These are phyloP conservation scores for Galerucella nymphaeae DNA, from an alignment of 2,888 invertebrate species.

Conservation along the genomic window DNA sequence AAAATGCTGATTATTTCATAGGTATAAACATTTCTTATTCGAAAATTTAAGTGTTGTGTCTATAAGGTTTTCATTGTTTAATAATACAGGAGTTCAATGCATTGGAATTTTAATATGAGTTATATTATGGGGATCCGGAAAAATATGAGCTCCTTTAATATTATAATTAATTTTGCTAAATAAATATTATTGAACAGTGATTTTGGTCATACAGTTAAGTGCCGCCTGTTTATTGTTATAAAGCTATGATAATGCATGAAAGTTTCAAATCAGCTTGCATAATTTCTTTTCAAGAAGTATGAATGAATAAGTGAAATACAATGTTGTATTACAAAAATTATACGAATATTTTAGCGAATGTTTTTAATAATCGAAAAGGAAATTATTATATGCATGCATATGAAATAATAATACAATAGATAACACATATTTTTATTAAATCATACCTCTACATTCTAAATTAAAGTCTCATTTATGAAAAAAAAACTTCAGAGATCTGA, in stretches of 20 bases:
- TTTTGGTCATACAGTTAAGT: background rate
- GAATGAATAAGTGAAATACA: background rate
- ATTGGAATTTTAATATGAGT: background rate
- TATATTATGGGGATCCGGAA: background rate
- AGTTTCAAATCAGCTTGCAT: background rate
- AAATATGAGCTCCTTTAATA: no score
- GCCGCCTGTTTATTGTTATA: background rate
- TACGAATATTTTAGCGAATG: no score
- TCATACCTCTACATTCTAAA: no score
- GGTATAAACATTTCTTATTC: background rate
- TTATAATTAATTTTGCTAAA: background rate
- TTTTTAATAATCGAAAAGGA: no score
- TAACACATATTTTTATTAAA: no score
- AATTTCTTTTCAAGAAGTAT: background rate
- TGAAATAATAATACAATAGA: no score
- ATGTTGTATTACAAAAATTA: no score
- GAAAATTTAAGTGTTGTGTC: background rate
- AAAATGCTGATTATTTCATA: background rate
- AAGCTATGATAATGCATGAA: constrained; percentile 1
- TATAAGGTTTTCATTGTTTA: background rate
- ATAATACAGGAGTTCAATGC: background rate
- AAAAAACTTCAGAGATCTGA: no score
- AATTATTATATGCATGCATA: no score
- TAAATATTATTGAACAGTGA: constrained; percentile 3
- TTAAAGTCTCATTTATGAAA: no score